These are phyloP conservation scores for Guaruba guarouba DNA, from an alignment of 2,113 vertebrate genomes.

Conservation along the genomic window DNA sequence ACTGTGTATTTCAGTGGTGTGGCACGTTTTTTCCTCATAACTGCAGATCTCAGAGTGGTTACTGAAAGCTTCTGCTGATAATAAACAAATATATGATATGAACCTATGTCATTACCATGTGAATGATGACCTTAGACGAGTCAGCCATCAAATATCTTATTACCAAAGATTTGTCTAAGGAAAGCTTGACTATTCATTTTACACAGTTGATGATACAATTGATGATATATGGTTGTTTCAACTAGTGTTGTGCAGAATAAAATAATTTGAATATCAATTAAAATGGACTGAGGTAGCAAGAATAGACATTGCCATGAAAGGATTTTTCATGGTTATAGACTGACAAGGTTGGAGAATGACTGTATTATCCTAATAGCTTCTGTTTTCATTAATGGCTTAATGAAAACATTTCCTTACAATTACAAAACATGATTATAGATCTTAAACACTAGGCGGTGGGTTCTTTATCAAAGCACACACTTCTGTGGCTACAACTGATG, in stretches of 20 bases:
- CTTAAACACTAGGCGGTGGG: not conserved
- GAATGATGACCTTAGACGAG: not conserved
- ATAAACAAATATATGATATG: not conserved
- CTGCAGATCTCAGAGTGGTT: not conserved
- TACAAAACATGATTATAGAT: slow-evolving; percentile 24
- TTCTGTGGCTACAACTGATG: not conserved
- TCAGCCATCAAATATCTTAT: not conserved
- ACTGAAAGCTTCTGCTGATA: not conserved
- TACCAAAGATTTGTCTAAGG: not conserved
- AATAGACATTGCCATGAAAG: not conserved
- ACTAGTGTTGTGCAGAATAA: not conserved
- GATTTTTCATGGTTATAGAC: slow-evolving; percentile 13
- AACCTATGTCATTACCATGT: not conserved
- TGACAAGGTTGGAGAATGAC: slow-evolving; percentile 1
- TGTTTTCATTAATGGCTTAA: slow-evolving; percentile 67
- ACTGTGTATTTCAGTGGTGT: not conserved
- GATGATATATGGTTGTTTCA: not conserved
- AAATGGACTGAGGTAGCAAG: slow-evolving; percentile 3
- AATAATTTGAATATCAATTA: slow-evolving; percentile 8
- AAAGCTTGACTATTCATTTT: not conserved
- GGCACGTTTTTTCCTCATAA: not conserved
- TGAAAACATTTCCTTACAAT: slow-evolving; percentile 49
- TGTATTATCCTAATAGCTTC: slow-evolving; percentile 59
- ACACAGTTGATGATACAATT: not conserved
- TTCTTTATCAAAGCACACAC: slow-evolving; percentile 31